Base-by-base conservation (phyloP, 2,888 invertebrate genomes). In the Dryomyza anilis region DNA sequence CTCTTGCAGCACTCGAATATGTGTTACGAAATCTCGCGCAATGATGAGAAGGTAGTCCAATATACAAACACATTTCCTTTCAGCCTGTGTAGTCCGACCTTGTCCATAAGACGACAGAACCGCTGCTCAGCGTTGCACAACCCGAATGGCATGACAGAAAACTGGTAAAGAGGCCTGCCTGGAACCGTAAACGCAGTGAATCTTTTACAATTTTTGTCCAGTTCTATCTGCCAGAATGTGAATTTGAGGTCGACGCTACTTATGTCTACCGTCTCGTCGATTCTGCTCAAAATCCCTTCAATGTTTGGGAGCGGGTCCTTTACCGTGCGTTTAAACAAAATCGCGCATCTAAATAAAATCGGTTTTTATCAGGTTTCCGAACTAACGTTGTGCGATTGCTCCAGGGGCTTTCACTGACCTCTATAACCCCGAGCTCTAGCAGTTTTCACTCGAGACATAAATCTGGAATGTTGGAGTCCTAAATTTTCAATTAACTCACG, bases 341-440 rank as follows among this genome's bases (percentile, higher is more conserved):
- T 76, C 1, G 79, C 71, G 0, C 78, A 70, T 2, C 69, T n/a
- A n/a, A n/a, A n/a, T n/a, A n/a, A n/a, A n/a, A n/a, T n/a, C n/a
- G n/a, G n/a, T n/a, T n/a, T n/a, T n/a, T n/a, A n/a, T n/a, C n/a
- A n/a, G n/a, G n/a, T n/a, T n/a, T n/a, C n/a, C n/a, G n/a, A n/a
- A n/a, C n/a, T n/a, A n/a, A n/a, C n/a, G n/a, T n/a, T n/a, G n/a
- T n/a, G n/a, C n/a, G n/a, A n/a, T n/a, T n/a, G n/a, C n/a, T n/a
- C n/a, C n/a, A n/a, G n/a, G n/a, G n/a, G n/a, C n/a, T n/a, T n/a
- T n/a, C n/a, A n/a, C n/a, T n/a, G n/a, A n/a, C n/a, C n/a, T n/a
- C n/a, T n/a, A n/a, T n/a, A n/a, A n/a, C n/a, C n/a, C n/a, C 74
- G 0, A 70, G 43, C 3, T 45, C 58, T 10, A 79, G 33, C n/a